phyloP scores from a whole-genome alignment of 2,797 vertebrate species.

The Dendrocincla tyrannina region DNA sequence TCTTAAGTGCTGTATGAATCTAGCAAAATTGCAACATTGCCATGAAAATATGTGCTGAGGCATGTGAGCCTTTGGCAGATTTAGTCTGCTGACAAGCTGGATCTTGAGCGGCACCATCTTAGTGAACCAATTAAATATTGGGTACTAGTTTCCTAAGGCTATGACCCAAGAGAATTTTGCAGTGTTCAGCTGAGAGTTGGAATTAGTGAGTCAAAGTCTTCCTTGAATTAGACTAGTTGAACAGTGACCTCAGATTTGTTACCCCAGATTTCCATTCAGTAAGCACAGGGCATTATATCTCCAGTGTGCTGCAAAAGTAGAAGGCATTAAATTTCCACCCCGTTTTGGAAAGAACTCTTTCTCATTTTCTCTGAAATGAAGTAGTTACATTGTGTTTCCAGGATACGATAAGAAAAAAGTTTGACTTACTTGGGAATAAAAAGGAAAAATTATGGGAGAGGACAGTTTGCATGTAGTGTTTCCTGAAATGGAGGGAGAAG shows the following conservation, averaged over 20 bases:
- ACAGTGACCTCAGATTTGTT: conserved; percentile 34
- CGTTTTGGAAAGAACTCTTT: neutral
- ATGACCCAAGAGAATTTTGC: neutral
- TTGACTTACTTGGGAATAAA: neutral
- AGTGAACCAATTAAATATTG: conserved; percentile 54
- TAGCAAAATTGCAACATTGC: conserved; percentile 40
- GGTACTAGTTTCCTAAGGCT: conserved; percentile 23
- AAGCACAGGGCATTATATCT: neutral
- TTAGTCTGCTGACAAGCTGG: conserved; percentile 40
- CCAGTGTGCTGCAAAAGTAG: neutral
- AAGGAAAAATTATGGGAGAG: neutral
- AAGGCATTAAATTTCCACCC: neutral
- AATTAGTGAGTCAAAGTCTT: conserved; percentile 49
- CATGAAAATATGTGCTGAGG: conserved; percentile 55
- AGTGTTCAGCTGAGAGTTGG: conserved; percentile 30
- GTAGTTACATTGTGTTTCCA: neutral
- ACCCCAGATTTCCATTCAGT: neutral
- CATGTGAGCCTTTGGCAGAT: conserved; percentile 7
- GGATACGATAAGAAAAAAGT: neutral
- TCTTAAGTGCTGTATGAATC: conserved; percentile 15
- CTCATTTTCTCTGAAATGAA: neutral
- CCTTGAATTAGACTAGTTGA: neutral
- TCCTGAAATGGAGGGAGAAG: too few species aligned
- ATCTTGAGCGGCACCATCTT: conserved; percentile 41
- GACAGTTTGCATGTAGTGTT: neutral